Evolutionary conservation across 2,888 invertebrate species (phyloP).

Genomic region (Nymphalis c-album): DNA sequence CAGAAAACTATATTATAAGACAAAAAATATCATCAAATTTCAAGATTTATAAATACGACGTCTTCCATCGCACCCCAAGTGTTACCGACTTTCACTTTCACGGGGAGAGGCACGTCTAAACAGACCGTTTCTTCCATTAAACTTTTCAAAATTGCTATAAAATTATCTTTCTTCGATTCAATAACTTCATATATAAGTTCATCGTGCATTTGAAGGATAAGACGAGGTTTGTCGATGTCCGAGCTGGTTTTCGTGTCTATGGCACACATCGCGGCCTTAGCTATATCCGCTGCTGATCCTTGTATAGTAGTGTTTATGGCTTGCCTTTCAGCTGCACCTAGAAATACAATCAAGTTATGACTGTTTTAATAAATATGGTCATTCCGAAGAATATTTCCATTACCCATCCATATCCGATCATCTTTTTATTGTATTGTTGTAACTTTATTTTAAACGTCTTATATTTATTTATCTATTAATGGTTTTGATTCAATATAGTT

Average conservation of each 20-base stretch:
- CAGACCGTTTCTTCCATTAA: slow-evolving; percentile 90
- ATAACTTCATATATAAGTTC: slow-evolving; percentile 96
- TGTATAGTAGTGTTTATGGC: slow-evolving; percentile 97
- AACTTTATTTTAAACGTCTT: too few species aligned
- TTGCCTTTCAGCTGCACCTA: slow-evolving; percentile 95
- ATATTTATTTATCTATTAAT: too few species aligned
- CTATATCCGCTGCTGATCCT: slow-evolving; percentile 97
- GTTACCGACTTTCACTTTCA: slow-evolving; percentile 90
- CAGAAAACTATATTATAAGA: slow-evolving; percentile 32
- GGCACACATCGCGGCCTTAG: slow-evolving; percentile 93
- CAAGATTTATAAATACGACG: slow-evolving; percentile 43
- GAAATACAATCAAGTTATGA: neutral
- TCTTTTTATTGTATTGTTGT: too few species aligned
- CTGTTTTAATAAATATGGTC: too few species aligned
- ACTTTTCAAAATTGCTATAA: slow-evolving; percentile 84
- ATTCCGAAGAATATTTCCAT: too few species aligned
- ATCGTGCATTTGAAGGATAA: slow-evolving; percentile 96
- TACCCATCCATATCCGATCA: too few species aligned
- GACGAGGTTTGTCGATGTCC: slow-evolving; percentile 72
- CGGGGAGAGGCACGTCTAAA: slow-evolving; percentile 90
- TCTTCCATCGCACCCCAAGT: slow-evolving; percentile 87
- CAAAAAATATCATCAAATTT: slow-evolving; percentile 30
- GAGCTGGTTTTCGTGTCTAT: slow-evolving; percentile 82
- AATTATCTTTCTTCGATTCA: slow-evolving; percentile 75
- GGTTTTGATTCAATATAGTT: too few species aligned